Evolutionary conservation across 2,797 vertebrate genomes (phyloP), one percentile per base, ranked within the genome.

Genomic region (Melanotaenia boesemani): DNA sequence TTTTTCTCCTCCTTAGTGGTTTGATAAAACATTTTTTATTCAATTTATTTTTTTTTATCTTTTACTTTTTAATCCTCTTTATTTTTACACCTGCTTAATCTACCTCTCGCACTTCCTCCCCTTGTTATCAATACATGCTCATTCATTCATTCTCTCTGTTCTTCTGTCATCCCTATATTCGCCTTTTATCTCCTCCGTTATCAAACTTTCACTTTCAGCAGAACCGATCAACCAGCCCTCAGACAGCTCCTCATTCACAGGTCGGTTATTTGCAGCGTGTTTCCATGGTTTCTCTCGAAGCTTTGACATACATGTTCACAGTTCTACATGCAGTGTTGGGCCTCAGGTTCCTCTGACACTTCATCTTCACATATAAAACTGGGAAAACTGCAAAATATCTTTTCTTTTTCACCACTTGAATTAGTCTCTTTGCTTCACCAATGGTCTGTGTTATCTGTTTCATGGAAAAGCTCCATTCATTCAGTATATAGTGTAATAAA

Each of bases 261-360:
- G 48, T 76, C 80, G 69, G 57, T 57, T 67, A 13, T 66, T 79
- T 58, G 39, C 73, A 55, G 20, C 61, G 1, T 11, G 81, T 79
- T 79, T 76, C 72, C 64, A 79, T 77, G 76, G 74, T 83, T 89
- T 80, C 59, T 26, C 22, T 30, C 66, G 55, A 37, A 6, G 41
- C 39, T 54, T 39, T 57, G 37, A 63, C 55, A n/a, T 34, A 60
- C 26, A 57, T 26, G 22, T 52, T 39, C 24, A 36, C 34, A 24
- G 30, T 59, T 63, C 26, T 56, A 32, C 11, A 20, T 36, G 36
- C 8, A 28, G 32, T 57, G 22, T 24, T 22, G 10, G 4, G 48
- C 20, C 6, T 67, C n/a, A 11, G 50, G 44, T 57, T 3, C n/a
- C 22, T 24, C 9, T 64, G 52, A 79, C 44, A 22, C 34, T 28